Conservation (phyloP, 2,797 vertebrate genomes). For the Leptoclinus maculatus region DNA sequence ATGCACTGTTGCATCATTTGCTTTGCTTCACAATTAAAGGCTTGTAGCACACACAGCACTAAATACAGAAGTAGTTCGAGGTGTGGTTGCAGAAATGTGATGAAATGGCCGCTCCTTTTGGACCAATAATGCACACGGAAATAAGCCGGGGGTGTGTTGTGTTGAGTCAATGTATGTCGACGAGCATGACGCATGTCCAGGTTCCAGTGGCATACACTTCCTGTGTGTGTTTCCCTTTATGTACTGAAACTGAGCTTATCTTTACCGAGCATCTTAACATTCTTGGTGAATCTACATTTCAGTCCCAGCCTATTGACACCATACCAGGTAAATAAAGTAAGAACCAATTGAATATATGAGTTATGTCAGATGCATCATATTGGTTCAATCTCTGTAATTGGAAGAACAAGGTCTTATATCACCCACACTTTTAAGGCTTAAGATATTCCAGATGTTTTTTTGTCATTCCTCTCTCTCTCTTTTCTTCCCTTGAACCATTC, state of each 20-base stretch:
- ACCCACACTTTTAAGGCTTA: conserved; percentile 34
- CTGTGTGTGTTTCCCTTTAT: background rate
- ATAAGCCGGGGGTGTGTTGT: background rate
- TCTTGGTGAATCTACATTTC: background rate
- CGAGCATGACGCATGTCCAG: background rate
- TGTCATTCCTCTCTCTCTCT: background rate
- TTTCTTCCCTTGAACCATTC: conserved; percentile 30
- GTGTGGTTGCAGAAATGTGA: background rate
- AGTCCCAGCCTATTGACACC: background rate
- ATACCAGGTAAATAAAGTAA: background rate
- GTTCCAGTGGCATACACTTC: background rate
- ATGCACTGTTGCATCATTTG: background rate
- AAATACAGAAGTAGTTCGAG: background rate
- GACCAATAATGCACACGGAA: background rate
- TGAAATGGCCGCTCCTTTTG: background rate
- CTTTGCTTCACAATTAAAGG: background rate
- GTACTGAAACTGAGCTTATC: background rate
- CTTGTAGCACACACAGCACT: background rate
- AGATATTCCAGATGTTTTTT: conserved; percentile 34
- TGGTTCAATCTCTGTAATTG: background rate
- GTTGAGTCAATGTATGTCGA: background rate
- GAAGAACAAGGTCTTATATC: background rate
- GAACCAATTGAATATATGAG: background rate
- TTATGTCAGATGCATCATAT: background rate
- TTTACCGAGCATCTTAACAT: background rate